Conservation (phyloP, 2,888 invertebrate species). For the Eupithecia insigniata region DNA sequence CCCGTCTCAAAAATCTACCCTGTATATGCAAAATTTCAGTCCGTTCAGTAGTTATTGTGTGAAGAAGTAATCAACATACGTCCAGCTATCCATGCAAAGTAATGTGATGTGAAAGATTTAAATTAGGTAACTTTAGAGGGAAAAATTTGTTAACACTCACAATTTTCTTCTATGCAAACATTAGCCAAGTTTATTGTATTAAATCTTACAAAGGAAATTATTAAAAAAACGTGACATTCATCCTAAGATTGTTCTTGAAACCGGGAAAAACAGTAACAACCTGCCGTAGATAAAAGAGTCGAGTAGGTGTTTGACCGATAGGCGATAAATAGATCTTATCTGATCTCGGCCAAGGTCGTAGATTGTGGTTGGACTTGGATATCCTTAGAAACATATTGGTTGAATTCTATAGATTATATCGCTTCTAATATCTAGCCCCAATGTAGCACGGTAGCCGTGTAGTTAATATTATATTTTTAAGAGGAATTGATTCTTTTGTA, state of each 20-base stretch:
- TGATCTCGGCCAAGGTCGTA: slow-evolving; percentile 37
- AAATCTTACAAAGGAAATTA: too few species aligned
- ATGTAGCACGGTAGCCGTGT: too few species aligned
- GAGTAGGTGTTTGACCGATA: slow-evolving; percentile 40
- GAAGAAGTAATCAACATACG: background rate
- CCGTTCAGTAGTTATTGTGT: background rate
- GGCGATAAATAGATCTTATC: slow-evolving; percentile 19
- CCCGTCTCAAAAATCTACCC: too few species aligned
- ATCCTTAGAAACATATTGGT: background rate
- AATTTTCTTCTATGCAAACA: background rate
- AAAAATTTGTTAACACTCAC: too few species aligned
- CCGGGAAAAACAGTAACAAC: background rate
- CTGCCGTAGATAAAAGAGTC: background rate
- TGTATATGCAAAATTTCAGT: too few species aligned
- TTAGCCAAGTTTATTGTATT: background rate
- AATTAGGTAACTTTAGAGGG: too few species aligned
- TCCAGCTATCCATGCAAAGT: background rate
- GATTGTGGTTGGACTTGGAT: slow-evolving; percentile 13
- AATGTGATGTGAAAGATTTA: background rate
- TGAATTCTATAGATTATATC: background rate
- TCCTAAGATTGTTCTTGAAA: background rate
- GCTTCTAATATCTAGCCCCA: too few species aligned
- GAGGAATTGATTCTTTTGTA: too few species aligned
- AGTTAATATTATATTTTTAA: too few species aligned
- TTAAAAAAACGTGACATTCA: background rate